Evolutionary conservation across 2,888 invertebrate genomes (phyloP).

Genomic region (Aproaerema taeniolella): DNA sequence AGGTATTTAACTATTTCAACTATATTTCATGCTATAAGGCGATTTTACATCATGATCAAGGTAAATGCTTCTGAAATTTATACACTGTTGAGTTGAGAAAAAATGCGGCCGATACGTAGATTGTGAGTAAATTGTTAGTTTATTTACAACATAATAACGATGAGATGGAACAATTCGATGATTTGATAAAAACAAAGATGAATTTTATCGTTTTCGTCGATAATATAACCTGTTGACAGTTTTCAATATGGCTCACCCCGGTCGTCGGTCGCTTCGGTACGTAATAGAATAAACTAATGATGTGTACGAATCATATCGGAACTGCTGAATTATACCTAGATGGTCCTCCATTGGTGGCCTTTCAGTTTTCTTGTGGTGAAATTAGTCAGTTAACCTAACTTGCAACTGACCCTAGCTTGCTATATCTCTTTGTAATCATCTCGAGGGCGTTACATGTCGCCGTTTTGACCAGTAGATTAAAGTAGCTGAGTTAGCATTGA

Average conservation of each 20-base stretch:
- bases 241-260: constrained; percentile 63
- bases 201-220: constrained; percentile 7
- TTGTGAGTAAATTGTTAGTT: constrained; percentile 12
- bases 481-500: too few relatives aligned
- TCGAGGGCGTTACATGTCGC: too few relatives aligned
- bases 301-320: too few relatives aligned
- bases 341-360: too few relatives aligned
- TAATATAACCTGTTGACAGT: constrained; percentile 42
- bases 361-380: too few relatives aligned
- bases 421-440: too few relatives aligned
- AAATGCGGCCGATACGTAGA: constrained; percentile 7
- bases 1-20: constrained; percentile 1
- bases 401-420: too few relatives aligned
- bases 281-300: background rate
- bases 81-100: constrained; percentile 6
- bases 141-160: constrained; percentile 15
- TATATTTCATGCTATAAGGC: constrained; percentile 2
- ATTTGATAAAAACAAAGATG: too few relatives aligned
- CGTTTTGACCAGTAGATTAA: too few relatives aligned
- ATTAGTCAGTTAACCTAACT: too few relatives aligned
- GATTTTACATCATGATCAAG: constrained; percentile 42
- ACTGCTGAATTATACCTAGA: background rate
- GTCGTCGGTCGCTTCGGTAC: constrained; percentile 26
- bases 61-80: constrained; percentile 33
- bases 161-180: background rate